phyloP scores from a whole-genome alignment of 1,140 invertebrate species.

The Drosophila serrata region DNA sequence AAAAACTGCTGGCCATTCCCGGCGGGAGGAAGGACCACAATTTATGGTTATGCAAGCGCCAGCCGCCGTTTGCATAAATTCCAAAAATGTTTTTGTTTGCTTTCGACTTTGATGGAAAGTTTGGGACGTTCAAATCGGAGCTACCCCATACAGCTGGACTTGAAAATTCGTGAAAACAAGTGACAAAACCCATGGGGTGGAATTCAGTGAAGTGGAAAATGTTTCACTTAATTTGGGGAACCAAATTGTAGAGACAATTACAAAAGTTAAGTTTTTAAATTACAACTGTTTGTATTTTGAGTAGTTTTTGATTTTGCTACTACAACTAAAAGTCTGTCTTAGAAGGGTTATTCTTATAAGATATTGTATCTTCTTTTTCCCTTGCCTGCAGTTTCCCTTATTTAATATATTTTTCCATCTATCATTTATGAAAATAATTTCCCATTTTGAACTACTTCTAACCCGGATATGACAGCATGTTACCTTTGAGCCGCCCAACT shows the following conservation, averaged over 20 bases:
- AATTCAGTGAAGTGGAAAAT: conserved; percentile 45
- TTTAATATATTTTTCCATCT: neutral
- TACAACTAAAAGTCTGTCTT: neutral
- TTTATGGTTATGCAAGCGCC: conserved; percentile 68
- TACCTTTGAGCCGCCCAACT: conserved; percentile 27
- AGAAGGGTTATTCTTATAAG: neutral
- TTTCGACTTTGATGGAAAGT: conserved; percentile 71
- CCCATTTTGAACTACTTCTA: conserved; percentile 8
- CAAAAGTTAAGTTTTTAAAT: conserved; percentile 25
- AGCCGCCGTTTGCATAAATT: conserved; percentile 77
- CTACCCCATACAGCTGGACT: too few species aligned
- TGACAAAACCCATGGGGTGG: conserved; percentile 14
- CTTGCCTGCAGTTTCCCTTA: neutral
- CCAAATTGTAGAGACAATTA: conserved; percentile 17
- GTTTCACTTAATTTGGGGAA: conserved; percentile 16
- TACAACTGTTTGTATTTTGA: conserved; percentile 23
- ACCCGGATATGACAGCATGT: conserved; percentile 11
- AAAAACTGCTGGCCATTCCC: conserved; percentile 42
- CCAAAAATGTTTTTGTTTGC: conserved; percentile 74
- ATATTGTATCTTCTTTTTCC: neutral
- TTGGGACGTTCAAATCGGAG: conserved; percentile 7
- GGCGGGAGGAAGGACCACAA: conserved; percentile 36
- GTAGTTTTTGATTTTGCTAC: neutral
- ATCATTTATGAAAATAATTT: conserved; percentile 14
- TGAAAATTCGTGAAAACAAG: neutral